phyloP scores from a whole-genome alignment of 2,113 vertebrate species.

The Mesocricetus auratus region DNA sequence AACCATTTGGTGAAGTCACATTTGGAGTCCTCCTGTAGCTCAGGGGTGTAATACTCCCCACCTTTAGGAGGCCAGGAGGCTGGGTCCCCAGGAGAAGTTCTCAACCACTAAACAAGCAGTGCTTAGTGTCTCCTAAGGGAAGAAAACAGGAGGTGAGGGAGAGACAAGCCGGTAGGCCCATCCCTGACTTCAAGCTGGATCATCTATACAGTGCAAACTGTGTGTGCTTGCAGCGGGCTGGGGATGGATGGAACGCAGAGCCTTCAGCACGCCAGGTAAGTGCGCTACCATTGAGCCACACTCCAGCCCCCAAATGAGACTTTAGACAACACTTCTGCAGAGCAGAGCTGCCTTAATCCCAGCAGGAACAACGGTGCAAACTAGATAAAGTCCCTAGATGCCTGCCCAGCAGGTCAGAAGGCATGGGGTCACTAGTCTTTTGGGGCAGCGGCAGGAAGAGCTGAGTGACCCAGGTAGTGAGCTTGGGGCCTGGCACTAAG shows the following conservation, averaged over 20 bases:
- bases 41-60: neutral
- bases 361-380: no score
- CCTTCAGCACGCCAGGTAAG: neutral
- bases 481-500: neutral
- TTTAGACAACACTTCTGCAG: neutral
- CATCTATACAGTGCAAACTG: neutral
- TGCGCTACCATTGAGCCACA: neutral
- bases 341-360: neutral
- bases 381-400: neutral
- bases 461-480: accelerated
- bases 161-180: neutral
- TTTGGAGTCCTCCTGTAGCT: neutral
- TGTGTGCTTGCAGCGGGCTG: neutral
- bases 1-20: neutral
- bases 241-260: neutral
- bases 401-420: no score
- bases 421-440: accelerated
- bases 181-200: neutral
- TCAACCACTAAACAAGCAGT: neutral
- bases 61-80: neutral
- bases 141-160: neutral
- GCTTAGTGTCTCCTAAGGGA: neutral
- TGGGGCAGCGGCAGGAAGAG: neutral
- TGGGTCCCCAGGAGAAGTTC: neutral
- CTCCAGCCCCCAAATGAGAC: neutral